Base-by-base conservation (phyloP, 1,140 invertebrate species). In the Aricia agestis region DNA sequence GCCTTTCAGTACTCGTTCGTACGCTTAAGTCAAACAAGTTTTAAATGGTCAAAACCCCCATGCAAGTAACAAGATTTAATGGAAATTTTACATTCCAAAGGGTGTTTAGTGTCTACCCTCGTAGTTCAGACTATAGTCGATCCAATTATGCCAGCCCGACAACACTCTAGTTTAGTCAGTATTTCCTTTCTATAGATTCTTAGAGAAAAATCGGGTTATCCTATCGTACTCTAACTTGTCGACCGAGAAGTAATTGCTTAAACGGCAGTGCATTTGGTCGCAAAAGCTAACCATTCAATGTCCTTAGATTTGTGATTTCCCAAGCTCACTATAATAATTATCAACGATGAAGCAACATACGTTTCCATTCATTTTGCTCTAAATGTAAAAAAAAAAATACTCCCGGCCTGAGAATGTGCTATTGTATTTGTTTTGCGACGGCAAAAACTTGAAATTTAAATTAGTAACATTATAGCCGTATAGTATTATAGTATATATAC, bases 191-290 rank as follows among this genome's bases (percentile, higher is more conserved):
- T 63, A 63, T 25, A 63, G 18, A 63, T 63, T 19, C 59, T 63
- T 25, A 63, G 59, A 63, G 59, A 63, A 63, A 76, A 73, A 52
- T 76, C 67, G 74, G 74, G 75, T 85, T 83, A 86, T 82, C 82
- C 84, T 89, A 85, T 79, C 74, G 77, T 63, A 63, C 19, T 25
- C 59, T 63, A 63, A 63, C 1, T 31, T 61, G 59, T 76, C 80
- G 83, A 85, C 78, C 67, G 74, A 78, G 74, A 78, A 74, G 83
- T 78, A 78, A 80, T 82, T 78, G 80, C 73, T 71, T 80, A 77
- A 78, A 76, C 70, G 73, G 68, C 63, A 66, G 58, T 63, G 68
- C 68, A 69, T 41, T 69, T 68, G 66, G 71, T 77, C 75, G 73
- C 74, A 31, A 69, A 68, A 59, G 31, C 68, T 69, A 61, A 69